Conservation (phyloP, 2,888 invertebrate species). For the Thyatira batis region DNA sequence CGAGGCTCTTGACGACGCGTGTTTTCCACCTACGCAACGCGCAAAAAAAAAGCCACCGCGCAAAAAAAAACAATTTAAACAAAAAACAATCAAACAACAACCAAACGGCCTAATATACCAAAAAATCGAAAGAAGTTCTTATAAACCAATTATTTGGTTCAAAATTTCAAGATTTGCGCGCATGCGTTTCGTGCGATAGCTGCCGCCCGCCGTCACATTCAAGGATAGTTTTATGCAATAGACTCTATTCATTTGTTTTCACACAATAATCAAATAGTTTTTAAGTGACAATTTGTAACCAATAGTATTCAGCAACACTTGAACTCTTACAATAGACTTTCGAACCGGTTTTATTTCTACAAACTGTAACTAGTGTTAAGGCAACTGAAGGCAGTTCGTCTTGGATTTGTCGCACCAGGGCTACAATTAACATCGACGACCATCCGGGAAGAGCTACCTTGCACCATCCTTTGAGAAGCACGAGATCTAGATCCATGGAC, state of each 20-base stretch:
- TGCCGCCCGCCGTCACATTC: conserved; percentile 78
- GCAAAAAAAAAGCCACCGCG: conserved; percentile 63
- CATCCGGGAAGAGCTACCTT: conserved; percentile 74
- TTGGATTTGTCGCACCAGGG: conserved; percentile 75
- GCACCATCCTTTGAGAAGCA: conserved; percentile 48
- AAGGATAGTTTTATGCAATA: conserved; percentile 80
- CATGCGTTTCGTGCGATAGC: conserved; percentile 67
- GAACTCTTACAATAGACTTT: conserved; percentile 66
- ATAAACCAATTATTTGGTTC: conserved; percentile 71
- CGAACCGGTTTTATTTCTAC: conserved; percentile 72
- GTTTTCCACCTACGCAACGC: conserved; percentile 80
- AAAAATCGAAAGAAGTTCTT: conserved; percentile 48
- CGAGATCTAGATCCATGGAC: conserved; percentile 59
- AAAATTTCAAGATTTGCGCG: conserved; percentile 75
- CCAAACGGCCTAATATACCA: conserved; percentile 57
- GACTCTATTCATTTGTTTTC: conserved; percentile 71
- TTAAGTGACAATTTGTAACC: conserved; percentile 72
- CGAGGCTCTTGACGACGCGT: conserved; percentile 77
- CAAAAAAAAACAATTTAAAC: conserved; percentile 34
- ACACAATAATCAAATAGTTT: conserved; percentile 75
- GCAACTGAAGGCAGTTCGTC: conserved; percentile 75
- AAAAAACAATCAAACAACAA: conserved; percentile 43
- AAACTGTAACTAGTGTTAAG: conserved; percentile 77
- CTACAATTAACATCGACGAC: conserved; percentile 66
- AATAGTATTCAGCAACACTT: conserved; percentile 81